phyloP scores from a whole-genome alignment of 2,797 vertebrate genomes.

The Corythornis leucogaster region DNA sequence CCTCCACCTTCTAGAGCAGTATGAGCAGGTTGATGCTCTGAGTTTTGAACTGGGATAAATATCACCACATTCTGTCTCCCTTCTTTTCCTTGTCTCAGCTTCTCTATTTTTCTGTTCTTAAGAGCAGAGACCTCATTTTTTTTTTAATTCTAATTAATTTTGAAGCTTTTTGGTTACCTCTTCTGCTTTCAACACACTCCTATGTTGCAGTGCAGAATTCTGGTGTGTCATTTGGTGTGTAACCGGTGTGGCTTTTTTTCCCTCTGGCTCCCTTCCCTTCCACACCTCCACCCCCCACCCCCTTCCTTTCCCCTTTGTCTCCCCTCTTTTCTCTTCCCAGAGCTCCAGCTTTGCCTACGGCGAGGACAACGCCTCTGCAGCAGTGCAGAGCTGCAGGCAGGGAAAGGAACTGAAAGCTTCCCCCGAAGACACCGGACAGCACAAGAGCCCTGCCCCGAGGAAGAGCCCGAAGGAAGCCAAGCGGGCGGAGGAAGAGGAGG shows the following conservation, averaged over 20 bases:
- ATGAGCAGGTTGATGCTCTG: not conserved
- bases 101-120: not conserved
- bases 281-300: not conserved
- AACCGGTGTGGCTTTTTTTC: not conserved
- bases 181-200: not conserved
- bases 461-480: slow-evolving; percentile 76
- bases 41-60: not conserved
- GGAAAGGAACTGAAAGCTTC: slow-evolving; percentile 82
- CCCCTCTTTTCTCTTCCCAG: slow-evolving; percentile 72
- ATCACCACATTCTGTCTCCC: not conserved
- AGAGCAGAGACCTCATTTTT: not conserved
- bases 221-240: not conserved
- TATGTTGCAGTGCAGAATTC: not conserved
- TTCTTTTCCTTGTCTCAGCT: not conserved
- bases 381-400: slow-evolving; percentile 75
- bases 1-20: not conserved
- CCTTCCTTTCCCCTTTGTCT: not conserved
- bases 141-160: not conserved
- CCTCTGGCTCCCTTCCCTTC: not conserved
- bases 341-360: slow-evolving; percentile 76
- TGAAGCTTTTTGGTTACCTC: not conserved
- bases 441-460: slow-evolving; percentile 72
- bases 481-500: slow-evolving; percentile 77
- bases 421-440: slow-evolving; percentile 76
- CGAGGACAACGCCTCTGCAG: slow-evolving; percentile 76